A percentile compares a stretch with the other conserved stretches of the same genome.
These are phyloP conservation scores for Atlantisia rogersi DNA, from an alignment of 2,113 vertebrate species.

Conservation along the genomic window DNA sequence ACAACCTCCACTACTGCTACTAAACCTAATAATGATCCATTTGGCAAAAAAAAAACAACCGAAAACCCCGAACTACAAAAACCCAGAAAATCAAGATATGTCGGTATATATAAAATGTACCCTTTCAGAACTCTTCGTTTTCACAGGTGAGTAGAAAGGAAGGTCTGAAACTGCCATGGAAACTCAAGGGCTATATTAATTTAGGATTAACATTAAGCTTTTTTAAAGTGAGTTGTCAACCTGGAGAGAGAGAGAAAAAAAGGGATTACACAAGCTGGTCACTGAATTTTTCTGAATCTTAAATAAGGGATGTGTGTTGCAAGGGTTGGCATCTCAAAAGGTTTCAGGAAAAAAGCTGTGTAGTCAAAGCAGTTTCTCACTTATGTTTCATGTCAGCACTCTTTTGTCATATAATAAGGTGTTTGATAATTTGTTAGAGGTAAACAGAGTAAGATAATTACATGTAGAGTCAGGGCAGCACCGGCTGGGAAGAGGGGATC, in stretches of 20 bases:
- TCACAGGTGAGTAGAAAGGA: not conserved
- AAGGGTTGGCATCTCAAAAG: not conserved
- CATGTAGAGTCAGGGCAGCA: fast-evolving
- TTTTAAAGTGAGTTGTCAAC: not conserved
- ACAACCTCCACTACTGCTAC: not conserved
- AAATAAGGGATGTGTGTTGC: fast-evolving
- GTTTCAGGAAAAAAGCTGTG: not conserved
- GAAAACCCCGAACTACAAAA: too few species aligned
- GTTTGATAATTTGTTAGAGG: fast-evolving
- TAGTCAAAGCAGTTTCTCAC: not conserved
- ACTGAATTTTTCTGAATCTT: not conserved
- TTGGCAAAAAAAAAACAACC: too few species aligned
- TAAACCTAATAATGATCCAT: not conserved
- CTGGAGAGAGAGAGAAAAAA: not conserved
- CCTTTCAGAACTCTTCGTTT: not conserved
- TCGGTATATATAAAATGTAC: not conserved
- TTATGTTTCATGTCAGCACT: not conserved
- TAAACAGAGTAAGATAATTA: not conserved
- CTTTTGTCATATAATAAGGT: not conserved
- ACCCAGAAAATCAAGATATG: too few species aligned
- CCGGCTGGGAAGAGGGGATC: not conserved
- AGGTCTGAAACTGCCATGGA: not conserved
- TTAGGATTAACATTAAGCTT: not conserved
- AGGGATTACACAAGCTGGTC: not conserved
- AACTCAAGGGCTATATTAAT: not conserved